Conservation (phyloP, 2,888 invertebrate genomes). For the Arctia plantaginis region DNA sequence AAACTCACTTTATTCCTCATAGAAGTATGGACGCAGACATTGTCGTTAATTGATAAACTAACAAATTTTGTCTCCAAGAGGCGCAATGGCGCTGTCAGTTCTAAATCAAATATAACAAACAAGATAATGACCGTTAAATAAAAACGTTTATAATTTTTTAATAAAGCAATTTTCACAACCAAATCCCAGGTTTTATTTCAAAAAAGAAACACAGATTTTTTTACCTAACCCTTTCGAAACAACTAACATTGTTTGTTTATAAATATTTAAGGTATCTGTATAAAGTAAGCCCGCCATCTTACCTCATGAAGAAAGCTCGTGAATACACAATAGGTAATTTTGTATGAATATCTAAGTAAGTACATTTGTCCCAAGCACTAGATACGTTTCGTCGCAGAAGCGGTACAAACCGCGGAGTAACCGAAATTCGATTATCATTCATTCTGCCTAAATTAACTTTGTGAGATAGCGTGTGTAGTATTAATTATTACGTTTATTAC, state of each 20-base stretch:
- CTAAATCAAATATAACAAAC: no score
- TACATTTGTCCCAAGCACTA: slow-evolving; percentile 17
- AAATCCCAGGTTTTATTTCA: not conserved
- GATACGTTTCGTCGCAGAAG: slow-evolving; percentile 13
- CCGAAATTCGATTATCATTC: slow-evolving; percentile 25
- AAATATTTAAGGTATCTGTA: slow-evolving; percentile 18
- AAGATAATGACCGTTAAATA: no score
- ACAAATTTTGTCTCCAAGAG: no score
- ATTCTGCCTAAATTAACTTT: slow-evolving; percentile 25
- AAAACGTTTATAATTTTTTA: no score
- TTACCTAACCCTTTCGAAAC: not conserved
- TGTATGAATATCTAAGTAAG: slow-evolving; percentile 19
- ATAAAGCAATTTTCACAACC: no score
- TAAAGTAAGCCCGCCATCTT: slow-evolving; percentile 5
- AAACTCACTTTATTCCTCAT: no score
- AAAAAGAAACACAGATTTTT: not conserved
- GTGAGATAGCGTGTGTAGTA: slow-evolving; percentile 17
- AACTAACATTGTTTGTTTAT: slow-evolving; percentile 16
- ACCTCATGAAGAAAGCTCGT: slow-evolving; percentile 24
- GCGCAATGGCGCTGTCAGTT: no score
- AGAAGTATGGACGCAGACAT: no score
- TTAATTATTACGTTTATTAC: slow-evolving; percentile 22
- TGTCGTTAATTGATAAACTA: no score
- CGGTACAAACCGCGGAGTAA: slow-evolving; percentile 18
- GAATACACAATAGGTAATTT: slow-evolving; percentile 25